Conservation (phyloP, 1,140 invertebrate genomes). For the Sesamia nonagrioides region DNA sequence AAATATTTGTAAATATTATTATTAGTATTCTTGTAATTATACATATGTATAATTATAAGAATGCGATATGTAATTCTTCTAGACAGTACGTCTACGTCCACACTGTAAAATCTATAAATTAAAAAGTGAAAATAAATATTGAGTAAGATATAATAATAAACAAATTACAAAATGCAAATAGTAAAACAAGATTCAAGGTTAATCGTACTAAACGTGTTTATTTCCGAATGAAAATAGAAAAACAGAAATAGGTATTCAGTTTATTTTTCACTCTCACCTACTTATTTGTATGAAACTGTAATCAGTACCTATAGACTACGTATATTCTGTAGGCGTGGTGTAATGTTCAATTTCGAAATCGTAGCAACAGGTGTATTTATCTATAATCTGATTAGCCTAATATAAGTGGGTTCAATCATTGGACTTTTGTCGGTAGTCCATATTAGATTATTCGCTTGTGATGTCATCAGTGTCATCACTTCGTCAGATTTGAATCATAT, state of each 20-base stretch:
- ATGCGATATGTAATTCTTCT: no score
- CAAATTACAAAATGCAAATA: neutral
- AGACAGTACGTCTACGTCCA: neutral
- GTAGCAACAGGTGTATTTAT: slow-evolving; percentile 36
- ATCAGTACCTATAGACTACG: slow-evolving; percentile 1
- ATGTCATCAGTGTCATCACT: no score
- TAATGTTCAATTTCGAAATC: slow-evolving; percentile 32
- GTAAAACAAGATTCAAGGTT: slow-evolving; percentile 26
- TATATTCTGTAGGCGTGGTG: neutral
- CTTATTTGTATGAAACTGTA: neutral
- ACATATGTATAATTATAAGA: no score
- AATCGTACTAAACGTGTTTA: neutral
- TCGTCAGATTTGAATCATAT: neutral
- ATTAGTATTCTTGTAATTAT: no score
- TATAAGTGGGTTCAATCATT: slow-evolving; percentile 37
- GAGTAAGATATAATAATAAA: neutral
- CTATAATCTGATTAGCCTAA: slow-evolving; percentile 47
- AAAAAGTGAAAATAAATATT: slow-evolving; percentile 10
- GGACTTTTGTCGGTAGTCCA: slow-evolving; percentile 7
- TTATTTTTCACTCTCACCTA: slow-evolving; percentile 21
- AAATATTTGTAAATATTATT: no score
- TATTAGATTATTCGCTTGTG: neutral
- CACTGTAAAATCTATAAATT: neutral
- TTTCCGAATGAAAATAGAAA: slow-evolving; percentile 14
- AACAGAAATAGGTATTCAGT: neutral